Conservation (phyloP, 1,140 invertebrate species). For the Drosophila carrolli region DNA sequence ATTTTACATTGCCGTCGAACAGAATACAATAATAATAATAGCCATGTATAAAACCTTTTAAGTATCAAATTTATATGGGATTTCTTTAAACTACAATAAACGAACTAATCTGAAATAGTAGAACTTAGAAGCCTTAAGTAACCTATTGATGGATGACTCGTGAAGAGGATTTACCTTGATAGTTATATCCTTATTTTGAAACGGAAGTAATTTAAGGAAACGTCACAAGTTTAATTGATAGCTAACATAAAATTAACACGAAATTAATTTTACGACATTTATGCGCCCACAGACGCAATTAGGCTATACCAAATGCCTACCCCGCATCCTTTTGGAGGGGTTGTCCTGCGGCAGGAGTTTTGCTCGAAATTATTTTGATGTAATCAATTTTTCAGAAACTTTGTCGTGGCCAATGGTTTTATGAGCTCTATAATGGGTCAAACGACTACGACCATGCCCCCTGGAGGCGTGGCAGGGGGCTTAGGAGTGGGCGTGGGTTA, state of each 20-base stretch:
- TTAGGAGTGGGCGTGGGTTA: conserved; percentile 48
- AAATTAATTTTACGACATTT: conserved; percentile 83
- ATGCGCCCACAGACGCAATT: conserved; percentile 74
- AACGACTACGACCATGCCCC: conserved; percentile 37
- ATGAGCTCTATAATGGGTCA: conserved; percentile 83
- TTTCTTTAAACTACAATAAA: too few species aligned
- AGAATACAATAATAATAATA: too few species aligned
- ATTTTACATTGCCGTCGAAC: too few species aligned
- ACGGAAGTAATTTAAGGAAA: conserved; percentile 79
- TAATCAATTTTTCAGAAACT: conserved; percentile 84
- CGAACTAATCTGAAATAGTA: background rate
- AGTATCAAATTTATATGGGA: too few species aligned
- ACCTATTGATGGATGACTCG: conserved; percentile 12
- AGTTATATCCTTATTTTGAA: conserved; percentile 39
- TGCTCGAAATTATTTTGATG: conserved; percentile 53
- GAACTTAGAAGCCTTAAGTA: background rate
- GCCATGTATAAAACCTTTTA: too few species aligned
- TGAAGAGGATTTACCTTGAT: conserved; percentile 12
- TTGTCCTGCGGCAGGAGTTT: conserved; percentile 13
- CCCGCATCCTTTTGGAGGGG: background rate
- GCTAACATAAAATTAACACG: conserved; percentile 83
- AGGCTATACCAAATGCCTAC: conserved; percentile 25
- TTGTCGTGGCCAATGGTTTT: conserved; percentile 85
- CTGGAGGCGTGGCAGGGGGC: conserved; percentile 18
- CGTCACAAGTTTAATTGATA: conserved; percentile 78